Conservation (phyloP, 2,888 invertebrate species). For the Platycheirus albimanus region DNA sequence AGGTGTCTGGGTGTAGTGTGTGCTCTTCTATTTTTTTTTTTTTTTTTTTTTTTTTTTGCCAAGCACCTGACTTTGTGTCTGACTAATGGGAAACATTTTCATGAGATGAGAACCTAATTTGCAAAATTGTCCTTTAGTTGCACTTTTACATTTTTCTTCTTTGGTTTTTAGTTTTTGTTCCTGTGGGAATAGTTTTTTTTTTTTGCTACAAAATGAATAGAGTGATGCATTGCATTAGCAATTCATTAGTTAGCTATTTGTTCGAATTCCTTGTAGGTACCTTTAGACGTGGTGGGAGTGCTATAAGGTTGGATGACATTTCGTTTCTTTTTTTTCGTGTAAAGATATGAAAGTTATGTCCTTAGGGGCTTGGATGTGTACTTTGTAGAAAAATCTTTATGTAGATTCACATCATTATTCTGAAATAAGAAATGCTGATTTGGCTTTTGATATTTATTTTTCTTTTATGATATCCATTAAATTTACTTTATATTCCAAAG, state of each 20-base stretch:
- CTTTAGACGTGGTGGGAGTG: not conserved
- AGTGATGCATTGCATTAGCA: conserved; percentile 23
- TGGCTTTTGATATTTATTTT: no score
- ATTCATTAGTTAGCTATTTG: conserved; percentile 24
- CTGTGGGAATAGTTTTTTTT: conserved; percentile 11
- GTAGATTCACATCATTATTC: no score
- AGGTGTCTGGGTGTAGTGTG: conserved; percentile 38
- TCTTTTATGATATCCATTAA: no score
- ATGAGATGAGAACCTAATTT: conserved; percentile 68
- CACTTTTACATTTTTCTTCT: conserved; percentile 44
- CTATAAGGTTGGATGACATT: conserved; percentile 3
- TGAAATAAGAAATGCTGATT: no score
- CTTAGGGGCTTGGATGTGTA: no score
- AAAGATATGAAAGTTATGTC: not conserved
- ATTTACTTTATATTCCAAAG: no score
- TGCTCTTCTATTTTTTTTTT: conserved; percentile 6
- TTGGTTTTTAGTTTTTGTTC: conserved; percentile 17
- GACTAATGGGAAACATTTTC: conserved; percentile 60
- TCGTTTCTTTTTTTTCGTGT: not conserved
- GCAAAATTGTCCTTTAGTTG: conserved; percentile 58
- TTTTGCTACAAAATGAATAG: conserved; percentile 23
- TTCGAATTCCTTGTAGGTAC: not conserved
- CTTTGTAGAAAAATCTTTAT: no score
- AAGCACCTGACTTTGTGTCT: conserved; percentile 47
- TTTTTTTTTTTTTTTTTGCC: not conserved